Percentiles rank a stretch among this genome's conserved stretches.
Evolutionary conservation across 2,888 invertebrate genomes (phyloP).

Genomic region (Athalia rosae): DNA sequence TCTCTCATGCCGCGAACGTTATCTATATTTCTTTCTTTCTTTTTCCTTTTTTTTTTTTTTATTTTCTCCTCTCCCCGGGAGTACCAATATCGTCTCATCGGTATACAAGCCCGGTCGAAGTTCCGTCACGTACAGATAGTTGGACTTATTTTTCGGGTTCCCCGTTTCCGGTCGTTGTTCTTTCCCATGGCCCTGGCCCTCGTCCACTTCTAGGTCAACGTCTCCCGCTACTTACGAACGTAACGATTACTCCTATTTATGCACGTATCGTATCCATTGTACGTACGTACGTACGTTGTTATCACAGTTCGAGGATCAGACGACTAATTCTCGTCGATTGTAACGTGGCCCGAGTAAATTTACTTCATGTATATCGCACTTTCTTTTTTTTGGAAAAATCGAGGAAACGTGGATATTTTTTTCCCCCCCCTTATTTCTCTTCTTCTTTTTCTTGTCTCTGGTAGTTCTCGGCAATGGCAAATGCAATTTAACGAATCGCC

Average conservation of each 20-base stretch:
- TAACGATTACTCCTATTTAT: too few relatives aligned
- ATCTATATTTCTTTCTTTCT: constrained; percentile 37
- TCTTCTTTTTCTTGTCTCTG: background rate
- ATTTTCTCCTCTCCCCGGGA: too few relatives aligned
- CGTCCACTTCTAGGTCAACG: background rate
- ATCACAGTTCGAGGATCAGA: too few relatives aligned
- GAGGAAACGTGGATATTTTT: background rate
- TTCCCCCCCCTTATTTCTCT: background rate
- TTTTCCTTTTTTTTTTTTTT: constrained; percentile 24
- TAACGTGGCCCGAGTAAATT: too few relatives aligned
- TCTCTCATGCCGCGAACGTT: constrained; percentile 46
- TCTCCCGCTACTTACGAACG: background rate
- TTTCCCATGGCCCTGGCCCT: background rate
- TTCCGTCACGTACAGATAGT: too few relatives aligned
- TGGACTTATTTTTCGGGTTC: constrained; percentile 1
- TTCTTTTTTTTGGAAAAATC: too few relatives aligned
- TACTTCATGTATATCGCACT: too few relatives aligned
- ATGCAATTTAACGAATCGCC: constrained; percentile 15
- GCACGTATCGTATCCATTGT: too few relatives aligned
- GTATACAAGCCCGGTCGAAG: too few relatives aligned
- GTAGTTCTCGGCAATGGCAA: background rate
- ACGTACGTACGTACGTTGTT: too few relatives aligned
- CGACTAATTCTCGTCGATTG: too few relatives aligned
- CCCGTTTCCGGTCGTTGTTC: constrained; percentile 23
- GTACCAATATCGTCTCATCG: too few relatives aligned